Conservation (phyloP, 2,113 vertebrate species). For the Forbesichthys agassizii region DNA sequence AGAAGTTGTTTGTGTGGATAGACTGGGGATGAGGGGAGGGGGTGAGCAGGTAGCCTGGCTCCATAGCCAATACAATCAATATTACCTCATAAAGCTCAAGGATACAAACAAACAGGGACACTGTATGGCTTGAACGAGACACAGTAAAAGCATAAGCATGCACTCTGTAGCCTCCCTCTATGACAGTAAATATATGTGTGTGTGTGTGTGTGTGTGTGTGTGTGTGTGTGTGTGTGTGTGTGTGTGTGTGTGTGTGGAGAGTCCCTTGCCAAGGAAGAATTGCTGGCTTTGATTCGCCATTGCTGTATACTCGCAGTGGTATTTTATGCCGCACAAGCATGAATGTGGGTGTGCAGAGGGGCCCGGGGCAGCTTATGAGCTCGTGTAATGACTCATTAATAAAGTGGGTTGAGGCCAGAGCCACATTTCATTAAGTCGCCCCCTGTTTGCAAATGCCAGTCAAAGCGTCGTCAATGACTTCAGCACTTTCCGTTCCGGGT, state of each 20-base stretch:
- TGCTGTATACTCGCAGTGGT: constrained; percentile 18
- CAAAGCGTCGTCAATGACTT: constrained; percentile 28
- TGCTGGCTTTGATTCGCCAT: constrained; percentile 3
- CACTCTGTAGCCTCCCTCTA: not conserved
- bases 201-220: not conserved
- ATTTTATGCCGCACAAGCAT: constrained; percentile 47
- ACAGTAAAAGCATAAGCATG: not conserved
- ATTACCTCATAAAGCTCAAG: constrained; percentile 20
- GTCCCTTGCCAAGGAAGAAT: constrained; percentile 1
- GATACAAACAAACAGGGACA: not conserved
- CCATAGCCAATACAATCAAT: constrained; percentile 28
- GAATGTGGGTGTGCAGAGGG: constrained; percentile 17
- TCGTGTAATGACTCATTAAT: constrained; percentile 64
- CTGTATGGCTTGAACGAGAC: not conserved
- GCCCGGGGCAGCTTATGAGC: constrained; percentile 33
- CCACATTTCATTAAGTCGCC: constrained; percentile 60
- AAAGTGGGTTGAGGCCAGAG: constrained; percentile 50
- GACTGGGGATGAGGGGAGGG: not conserved
- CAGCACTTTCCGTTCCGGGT: constrained; percentile 37
- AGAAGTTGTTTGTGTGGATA: constrained; percentile 23
- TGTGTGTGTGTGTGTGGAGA: not conserved
- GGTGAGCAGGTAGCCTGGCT: constrained; percentile 17
- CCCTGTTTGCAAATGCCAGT: constrained; percentile 48
- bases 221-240: not conserved
- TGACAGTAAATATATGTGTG: constrained; percentile 25